phyloP scores from a whole-genome alignment of 1,140 invertebrate species.

The Drosophila grimshawi region DNA sequence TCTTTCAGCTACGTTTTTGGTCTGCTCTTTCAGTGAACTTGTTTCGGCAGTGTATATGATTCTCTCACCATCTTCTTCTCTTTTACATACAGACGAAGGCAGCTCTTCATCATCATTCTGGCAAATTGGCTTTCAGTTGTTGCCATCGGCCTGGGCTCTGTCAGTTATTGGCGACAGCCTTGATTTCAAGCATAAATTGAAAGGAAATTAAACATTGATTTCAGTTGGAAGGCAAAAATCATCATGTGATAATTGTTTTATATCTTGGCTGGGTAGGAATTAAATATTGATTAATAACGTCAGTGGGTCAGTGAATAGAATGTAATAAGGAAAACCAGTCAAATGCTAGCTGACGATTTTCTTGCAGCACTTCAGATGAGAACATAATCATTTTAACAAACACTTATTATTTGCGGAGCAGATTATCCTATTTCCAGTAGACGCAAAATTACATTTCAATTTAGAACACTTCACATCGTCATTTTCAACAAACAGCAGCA shows the following conservation, averaged over 20 bases:
- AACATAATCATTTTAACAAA: conserved; percentile 7
- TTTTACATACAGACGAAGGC: conserved; percentile 19
- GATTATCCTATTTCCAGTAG: conserved; percentile 39
- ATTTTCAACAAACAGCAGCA: conserved; percentile 1
- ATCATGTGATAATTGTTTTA: conserved; percentile 69
- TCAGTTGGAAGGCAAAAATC: conserved; percentile 55
- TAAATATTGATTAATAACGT: conserved; percentile 40
- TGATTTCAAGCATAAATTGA: conserved; percentile 79
- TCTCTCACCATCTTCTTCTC: neutral
- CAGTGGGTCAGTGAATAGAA: conserved; percentile 25
- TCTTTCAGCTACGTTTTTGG: conserved; percentile 15
- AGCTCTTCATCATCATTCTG: conserved; percentile 55
- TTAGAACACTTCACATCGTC: conserved; percentile 47
- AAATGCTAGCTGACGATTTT: neutral
- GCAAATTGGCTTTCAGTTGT: conserved; percentile 71
- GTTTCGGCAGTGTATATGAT: conserved; percentile 1
- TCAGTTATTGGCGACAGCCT: conserved; percentile 30
- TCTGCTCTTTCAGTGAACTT: conserved; percentile 1
- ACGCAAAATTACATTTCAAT: conserved; percentile 53
- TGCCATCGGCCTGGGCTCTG: conserved; percentile 27
- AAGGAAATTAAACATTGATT: conserved; percentile 80
- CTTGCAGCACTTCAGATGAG: neutral
- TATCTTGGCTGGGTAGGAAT: conserved; percentile 26
- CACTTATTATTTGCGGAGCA: conserved; percentile 42
- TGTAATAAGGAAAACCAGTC: neutral